Conservation (phyloP, 2,888 invertebrate genomes). For the Malacosoma neustria region DNA sequence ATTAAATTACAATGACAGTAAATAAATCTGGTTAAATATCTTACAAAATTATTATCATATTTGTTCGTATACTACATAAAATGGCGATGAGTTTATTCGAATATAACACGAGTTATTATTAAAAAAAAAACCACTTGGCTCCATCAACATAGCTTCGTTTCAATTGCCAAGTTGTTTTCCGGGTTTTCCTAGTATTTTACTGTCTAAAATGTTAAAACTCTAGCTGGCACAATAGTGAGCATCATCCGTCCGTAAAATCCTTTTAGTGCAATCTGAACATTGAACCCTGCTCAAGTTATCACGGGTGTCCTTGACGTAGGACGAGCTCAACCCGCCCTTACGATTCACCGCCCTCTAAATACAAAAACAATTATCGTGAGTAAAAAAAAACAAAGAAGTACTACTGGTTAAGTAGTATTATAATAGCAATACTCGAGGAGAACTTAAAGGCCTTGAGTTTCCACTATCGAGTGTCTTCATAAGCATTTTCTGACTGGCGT, state of each 20-base stretch:
- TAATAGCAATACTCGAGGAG: too few relatives aligned
- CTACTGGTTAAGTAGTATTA: too few relatives aligned
- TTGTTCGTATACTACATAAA: conserved; percentile 21
- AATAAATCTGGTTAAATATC: conserved; percentile 6
- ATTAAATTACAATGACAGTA: conserved; percentile 45
- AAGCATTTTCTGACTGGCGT: too few relatives aligned
- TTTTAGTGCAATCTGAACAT: conserved; percentile 29
- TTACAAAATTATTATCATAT: conserved; percentile 11
- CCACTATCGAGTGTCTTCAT: too few relatives aligned
- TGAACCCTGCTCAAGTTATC: conserved; percentile 63
- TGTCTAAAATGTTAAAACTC: conserved; percentile 45
- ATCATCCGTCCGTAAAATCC: conserved; percentile 47
- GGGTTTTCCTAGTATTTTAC: conserved; percentile 50
- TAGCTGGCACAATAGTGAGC: conserved; percentile 72
- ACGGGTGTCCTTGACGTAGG: conserved; percentile 31
- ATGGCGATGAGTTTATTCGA: conserved; percentile 30
- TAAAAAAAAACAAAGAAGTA: too few relatives aligned
- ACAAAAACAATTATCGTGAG: conserved; percentile 3
- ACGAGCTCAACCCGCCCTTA: conserved; percentile 27
- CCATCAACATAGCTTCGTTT: too few relatives aligned
- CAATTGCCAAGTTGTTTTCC: too few relatives aligned
- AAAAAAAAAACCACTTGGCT: too few relatives aligned
- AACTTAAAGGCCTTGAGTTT: too few relatives aligned
- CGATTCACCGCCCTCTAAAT: conserved; percentile 54
- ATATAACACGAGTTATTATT: conserved; percentile 23